Base-by-base conservation (phyloP, 2,113 vertebrate species). In the Scophthalmus maximus region DNA sequence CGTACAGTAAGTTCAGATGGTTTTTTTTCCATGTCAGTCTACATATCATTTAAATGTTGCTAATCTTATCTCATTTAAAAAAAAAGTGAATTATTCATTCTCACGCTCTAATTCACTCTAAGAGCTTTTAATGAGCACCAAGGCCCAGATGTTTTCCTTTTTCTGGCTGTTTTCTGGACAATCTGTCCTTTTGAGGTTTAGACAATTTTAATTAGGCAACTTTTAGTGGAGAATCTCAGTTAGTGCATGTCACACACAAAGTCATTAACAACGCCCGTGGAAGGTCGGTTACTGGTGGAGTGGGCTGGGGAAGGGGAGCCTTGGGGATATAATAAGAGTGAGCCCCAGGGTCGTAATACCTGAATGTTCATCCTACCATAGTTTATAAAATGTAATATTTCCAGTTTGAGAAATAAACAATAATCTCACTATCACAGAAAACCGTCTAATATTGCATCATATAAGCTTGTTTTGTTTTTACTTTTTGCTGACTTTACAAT, bases 221-320 rank as follows among this genome's bases (percentile, higher is more conserved):
- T 84, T 71, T 86, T 78, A 85, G 81, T 79, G 53, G 76, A 61
- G 73, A 86, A 81, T 92, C 83, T 89, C 81, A 88, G 81, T 90
- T 87, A 88, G 81, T 32, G 47, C 61, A 46, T 49, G 51, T 63
- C 62, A 63, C 69, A 62, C 60, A 67, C 83, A 85, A 91, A 85
- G 89, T 90, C 88, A 83, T 49, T 53, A 59, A 63, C 59, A 53
- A 55, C 32, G 63, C 7, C n/a, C 4, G 32, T 23, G 27, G 26
- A 64, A 50, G 70, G 73, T 62, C 20, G 12, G 36, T 29, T 50
- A 15, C 44, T 30, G n/a, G n/a, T 25, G 30, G 4, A 3, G 18
- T 44, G 30, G 51, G 26, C 27, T 27, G 23, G 40, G 36, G 27
- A 50, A 51, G 9, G 18, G 18, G 17, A 78, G 26, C n/a, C n/a